Evolutionary conservation across 53 echinoderm and acorn worm genomes (phyloP).

Genomic region (Hippasteria phrygiana): DNA sequence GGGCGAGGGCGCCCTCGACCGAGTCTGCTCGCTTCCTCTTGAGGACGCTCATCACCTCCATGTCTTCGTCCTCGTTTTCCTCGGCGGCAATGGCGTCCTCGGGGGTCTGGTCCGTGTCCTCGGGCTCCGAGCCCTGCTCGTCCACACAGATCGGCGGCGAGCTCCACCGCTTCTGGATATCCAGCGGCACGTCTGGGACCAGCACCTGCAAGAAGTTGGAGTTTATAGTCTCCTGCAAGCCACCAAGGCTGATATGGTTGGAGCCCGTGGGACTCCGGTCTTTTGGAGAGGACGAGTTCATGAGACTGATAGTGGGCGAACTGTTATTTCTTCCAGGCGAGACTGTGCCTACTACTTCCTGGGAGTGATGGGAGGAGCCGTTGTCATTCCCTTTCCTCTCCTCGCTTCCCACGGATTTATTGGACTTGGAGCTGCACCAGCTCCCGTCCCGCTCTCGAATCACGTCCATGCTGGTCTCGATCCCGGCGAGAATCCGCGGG

Average conservation of each 20-base stretch:
- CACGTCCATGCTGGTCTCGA: constrained; percentile 64
- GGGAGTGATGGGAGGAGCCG: constrained; percentile 46
- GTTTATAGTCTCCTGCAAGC: constrained; percentile 2
- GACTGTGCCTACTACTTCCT: constrained; percentile 11
- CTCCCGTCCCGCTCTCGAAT: constrained; percentile 65
- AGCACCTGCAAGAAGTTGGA: constrained; percentile 52
- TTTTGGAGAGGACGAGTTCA: constrained; percentile 45
- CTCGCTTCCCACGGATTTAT: constrained; percentile 40
- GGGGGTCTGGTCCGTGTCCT: constrained; percentile 56
- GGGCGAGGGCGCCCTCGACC: constrained; percentile 59
- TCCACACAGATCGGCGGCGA: constrained; percentile 55
- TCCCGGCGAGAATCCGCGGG: constrained; percentile 56
- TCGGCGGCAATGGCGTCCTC: constrained; percentile 34
- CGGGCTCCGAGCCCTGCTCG: constrained; percentile 42
- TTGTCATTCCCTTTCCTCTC: constrained; percentile 18
- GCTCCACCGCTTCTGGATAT: constrained; percentile 55
- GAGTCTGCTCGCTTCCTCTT: constrained; percentile 47
- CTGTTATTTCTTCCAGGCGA: constrained; percentile 52
- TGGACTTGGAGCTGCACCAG: constrained; percentile 65
- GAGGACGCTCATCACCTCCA: neutral
- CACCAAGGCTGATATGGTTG: constrained; percentile 36
- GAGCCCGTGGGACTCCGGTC: constrained; percentile 55
- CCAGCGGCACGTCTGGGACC: constrained; percentile 31
- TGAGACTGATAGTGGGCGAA: constrained; percentile 28
- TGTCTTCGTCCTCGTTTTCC: constrained; percentile 50